Evolutionary conservation across 2,888 invertebrate species (phyloP).

Genomic region (Cheilosia urbana): DNA sequence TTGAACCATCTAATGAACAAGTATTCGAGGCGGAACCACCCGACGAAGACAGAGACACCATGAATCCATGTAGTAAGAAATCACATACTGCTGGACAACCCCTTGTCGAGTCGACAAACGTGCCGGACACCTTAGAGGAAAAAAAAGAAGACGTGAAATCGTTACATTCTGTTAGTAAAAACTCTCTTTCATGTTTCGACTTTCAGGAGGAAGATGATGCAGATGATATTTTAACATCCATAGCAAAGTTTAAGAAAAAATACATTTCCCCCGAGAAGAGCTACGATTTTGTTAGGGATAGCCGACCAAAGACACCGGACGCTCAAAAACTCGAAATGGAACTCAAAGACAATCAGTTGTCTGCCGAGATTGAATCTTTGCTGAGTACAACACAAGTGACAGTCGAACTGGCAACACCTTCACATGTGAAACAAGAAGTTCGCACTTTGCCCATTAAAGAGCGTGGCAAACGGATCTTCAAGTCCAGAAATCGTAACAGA

Average conservation of each 20-base stretch:
- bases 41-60: not conserved
- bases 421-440: slow-evolving; percentile 60
- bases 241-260: slow-evolving; percentile 80
- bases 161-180: slow-evolving; percentile 29
- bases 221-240: slow-evolving; percentile 81
- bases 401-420: slow-evolving; percentile 82
- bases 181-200: slow-evolving; percentile 88
- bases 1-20: not conserved
- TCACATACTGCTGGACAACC: not conserved
- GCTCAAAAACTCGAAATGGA: slow-evolving; percentile 75
- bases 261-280: slow-evolving; percentile 78
- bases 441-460: slow-evolving; percentile 82
- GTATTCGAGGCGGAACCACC: not conserved
- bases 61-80: not conserved
- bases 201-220: slow-evolving; percentile 91
- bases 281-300: slow-evolving; percentile 51
- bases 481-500: slow-evolving; percentile 81
- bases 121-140: not conserved
- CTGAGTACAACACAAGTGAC: slow-evolving; percentile 87
- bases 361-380: slow-evolving; percentile 86
- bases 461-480: slow-evolving; percentile 83
- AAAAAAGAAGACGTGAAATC: slow-evolving; percentile 5
- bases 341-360: slow-evolving; percentile 81
- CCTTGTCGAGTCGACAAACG: not conserved
- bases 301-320: slow-evolving; percentile 38